Evolutionary conservation across 92 coral and sea anemone genomes (phyloP).

Genomic region (Zoanthus sociatus): DNA sequence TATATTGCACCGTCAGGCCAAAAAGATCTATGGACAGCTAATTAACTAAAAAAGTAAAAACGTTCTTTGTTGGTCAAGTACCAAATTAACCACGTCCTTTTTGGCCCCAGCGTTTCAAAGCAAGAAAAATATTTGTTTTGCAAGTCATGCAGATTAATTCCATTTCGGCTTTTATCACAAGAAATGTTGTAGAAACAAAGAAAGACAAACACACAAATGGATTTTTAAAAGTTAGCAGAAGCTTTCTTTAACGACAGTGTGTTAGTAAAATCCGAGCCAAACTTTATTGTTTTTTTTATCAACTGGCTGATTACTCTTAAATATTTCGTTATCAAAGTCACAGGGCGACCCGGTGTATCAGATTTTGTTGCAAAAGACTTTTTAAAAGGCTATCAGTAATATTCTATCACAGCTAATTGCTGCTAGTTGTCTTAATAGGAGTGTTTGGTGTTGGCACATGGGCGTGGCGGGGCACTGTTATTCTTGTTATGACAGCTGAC

Average conservation of each 20-base stretch:
- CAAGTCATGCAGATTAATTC: constrained; percentile 66
- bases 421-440: constrained; percentile 25
- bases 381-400: constrained; percentile 17
- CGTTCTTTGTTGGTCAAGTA: constrained; percentile 21
- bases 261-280: constrained; percentile 15
- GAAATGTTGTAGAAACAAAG: constrained; percentile 64
- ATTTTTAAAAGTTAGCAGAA: constrained; percentile 57
- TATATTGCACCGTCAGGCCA: not conserved
- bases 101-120: constrained; percentile 47
- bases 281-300: not conserved
- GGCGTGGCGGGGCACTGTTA: constrained; percentile 44
- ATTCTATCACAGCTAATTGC: constrained; percentile 30
- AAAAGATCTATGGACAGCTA: constrained; percentile 9
- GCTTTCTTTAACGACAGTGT: constrained; percentile 44
- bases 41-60: constrained; percentile 4
- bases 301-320: not conserved
- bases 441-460: constrained; percentile 42
- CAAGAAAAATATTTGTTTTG: constrained; percentile 75
- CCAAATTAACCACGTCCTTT: constrained; percentile 15
- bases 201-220: constrained; percentile 77
- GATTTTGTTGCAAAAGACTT: constrained; percentile 12
- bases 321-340: not conserved
- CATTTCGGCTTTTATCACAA: constrained; percentile 84
- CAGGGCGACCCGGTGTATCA: not conserved
- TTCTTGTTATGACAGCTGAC: constrained; percentile 53